Percentiles rank a stretch among this genome's conserved stretches.
These are phyloP conservation scores for Fistularia tabacaria DNA, from an alignment of 2,797 vertebrate genomes.

Conservation along the genomic window DNA sequence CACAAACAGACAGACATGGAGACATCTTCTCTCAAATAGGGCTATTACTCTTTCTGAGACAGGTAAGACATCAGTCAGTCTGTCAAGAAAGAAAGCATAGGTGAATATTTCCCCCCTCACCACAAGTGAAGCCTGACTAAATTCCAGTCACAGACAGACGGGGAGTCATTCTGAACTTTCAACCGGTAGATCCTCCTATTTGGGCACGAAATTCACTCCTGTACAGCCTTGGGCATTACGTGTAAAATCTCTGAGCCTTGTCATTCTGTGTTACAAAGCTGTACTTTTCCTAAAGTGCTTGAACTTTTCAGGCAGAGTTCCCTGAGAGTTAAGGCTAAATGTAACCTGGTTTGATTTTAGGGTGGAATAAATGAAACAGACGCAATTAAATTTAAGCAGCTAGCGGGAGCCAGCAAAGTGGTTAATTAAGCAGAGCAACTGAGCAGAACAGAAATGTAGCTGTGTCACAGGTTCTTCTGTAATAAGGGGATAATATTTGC, in stretches of 20 bases:
- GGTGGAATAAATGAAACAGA: conserved; percentile 25
- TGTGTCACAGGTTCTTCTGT: conserved; percentile 34
- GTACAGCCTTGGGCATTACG: too few relatives aligned
- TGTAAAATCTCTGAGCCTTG: neutral
- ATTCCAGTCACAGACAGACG: conserved; percentile 26
- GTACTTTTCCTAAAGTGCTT: neutral
- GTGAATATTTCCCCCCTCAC: conserved; percentile 42
- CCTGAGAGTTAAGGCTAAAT: conserved; percentile 9
- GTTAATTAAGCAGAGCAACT: conserved; percentile 54
- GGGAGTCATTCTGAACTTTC: conserved; percentile 20
- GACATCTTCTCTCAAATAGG: conserved; percentile 5
- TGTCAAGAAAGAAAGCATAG: conserved; percentile 41
- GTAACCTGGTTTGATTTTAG: conserved; percentile 14
- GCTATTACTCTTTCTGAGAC: conserved; percentile 35
- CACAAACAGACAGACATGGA: conserved; percentile 7
- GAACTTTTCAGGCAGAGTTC: neutral
- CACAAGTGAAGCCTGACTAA: conserved; percentile 32
- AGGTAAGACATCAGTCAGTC: conserved; percentile 55
- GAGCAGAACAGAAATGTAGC: conserved; percentile 40
- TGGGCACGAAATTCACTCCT: neutral
- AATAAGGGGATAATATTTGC: conserved; percentile 14
- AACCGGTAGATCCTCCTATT: conserved; percentile 20
- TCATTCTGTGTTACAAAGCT: conserved; percentile 20
- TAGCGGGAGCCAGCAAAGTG: conserved; percentile 24
- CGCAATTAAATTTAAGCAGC: conserved; percentile 34